phyloP scores from a whole-genome alignment of 2,113 vertebrate species.

The Mastomys coucha region DNA sequence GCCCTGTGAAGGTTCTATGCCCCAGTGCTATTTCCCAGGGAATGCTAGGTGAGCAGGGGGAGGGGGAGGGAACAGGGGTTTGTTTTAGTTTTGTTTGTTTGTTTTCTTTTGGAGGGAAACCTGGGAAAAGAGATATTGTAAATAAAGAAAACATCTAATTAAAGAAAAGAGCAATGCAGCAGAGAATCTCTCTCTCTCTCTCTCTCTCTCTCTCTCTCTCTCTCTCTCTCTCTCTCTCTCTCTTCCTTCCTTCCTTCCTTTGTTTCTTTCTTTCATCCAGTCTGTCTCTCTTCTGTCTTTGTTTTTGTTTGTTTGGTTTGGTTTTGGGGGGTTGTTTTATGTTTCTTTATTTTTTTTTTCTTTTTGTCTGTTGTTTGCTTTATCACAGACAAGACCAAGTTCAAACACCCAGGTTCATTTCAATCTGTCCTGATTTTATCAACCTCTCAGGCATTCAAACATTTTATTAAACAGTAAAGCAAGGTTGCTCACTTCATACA shows the following conservation, averaged over 20 bases:
- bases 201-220: not conserved
- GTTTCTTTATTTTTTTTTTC: accelerated
- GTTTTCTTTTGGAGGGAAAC: no score
- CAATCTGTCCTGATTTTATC: not conserved
- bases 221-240: not conserved
- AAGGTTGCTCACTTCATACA: not conserved
- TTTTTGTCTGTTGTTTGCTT: not conserved
- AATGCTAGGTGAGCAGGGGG: no score
- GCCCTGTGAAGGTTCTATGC: no score
- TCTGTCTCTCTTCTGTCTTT: not conserved
- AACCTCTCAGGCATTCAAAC: not conserved
- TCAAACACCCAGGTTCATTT: slow-evolving; percentile 25
- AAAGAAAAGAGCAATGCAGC: slow-evolving; percentile 1
- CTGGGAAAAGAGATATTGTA: no score
- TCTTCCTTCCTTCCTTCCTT: not conserved
- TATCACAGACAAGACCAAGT: not conserved
- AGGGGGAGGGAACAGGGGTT: no score
- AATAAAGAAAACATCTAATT: no score
- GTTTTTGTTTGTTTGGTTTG: not conserved
- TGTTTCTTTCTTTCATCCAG: no score
- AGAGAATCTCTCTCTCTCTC: not conserved
- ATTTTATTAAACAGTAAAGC: slow-evolving; percentile 36
- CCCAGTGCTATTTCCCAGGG: no score
- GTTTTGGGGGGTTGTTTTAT: not conserved
- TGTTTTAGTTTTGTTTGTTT: no score